Percentiles rank a stretch among this genome's conserved stretches.
These are phyloP conservation scores for Saturnia japonica DNA, from an alignment of 2,888 invertebrate genomes.

Conservation along the genomic window DNA sequence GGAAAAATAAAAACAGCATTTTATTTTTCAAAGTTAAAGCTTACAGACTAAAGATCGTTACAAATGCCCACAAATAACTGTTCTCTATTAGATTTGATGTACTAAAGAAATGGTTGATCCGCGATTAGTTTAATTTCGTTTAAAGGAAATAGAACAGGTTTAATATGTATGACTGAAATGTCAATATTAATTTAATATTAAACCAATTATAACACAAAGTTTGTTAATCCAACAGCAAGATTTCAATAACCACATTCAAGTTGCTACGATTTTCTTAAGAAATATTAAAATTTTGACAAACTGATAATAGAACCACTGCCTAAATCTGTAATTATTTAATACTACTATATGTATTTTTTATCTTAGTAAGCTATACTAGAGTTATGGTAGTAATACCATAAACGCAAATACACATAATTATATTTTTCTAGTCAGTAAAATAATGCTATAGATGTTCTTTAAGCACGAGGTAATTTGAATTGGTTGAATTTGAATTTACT, in stretches of 20 bases:
- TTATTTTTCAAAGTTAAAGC: not conserved
- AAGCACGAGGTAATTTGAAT: not conserved
- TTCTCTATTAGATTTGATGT: constrained; percentile 30
- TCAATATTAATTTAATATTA: not conserved
- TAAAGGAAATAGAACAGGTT: not conserved
- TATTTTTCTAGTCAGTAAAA: not conserved
- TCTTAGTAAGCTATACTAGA: too few species aligned
- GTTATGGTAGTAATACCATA: too few species aligned
- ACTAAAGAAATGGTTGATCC: constrained; percentile 42
- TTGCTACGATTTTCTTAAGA: too few species aligned
- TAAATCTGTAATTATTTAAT: too few species aligned
- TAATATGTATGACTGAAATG: constrained; percentile 25
- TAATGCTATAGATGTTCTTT: not conserved
- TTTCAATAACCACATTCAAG: too few species aligned
- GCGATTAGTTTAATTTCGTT: constrained; percentile 27
- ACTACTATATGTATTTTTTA: too few species aligned
- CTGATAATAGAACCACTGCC: too few species aligned
- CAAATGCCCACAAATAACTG: constrained; percentile 38
- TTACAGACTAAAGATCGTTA: constrained; percentile 18
- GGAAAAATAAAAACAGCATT: too few species aligned
- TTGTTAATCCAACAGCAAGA: too few species aligned
- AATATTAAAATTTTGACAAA: too few species aligned
- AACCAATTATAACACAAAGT: not conserved
- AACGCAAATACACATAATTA: too few species aligned
- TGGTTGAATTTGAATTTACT: too few species aligned